Percentiles rank a stretch among this genome's conserved stretches.
phyloP scores from a whole-genome alignment of 2,797 vertebrate species.

The Lacerta bilineata region DNA sequence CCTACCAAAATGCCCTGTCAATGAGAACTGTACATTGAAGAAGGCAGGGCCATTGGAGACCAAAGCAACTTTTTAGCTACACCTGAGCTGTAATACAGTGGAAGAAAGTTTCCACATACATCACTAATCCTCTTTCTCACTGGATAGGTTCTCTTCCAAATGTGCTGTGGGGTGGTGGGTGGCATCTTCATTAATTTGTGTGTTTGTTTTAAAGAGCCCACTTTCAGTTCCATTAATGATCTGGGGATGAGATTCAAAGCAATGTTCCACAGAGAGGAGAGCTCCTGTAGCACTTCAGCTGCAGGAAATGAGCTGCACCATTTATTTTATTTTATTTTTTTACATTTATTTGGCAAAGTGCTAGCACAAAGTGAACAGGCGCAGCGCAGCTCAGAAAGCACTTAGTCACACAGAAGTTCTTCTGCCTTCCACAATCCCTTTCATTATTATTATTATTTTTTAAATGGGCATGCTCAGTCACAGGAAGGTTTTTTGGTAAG shows the following conservation, averaged over 20 bases:
- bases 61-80: background rate
- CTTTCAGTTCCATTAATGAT: background rate
- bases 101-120: background rate
- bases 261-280: background rate
- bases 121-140: background rate
- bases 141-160: background rate
- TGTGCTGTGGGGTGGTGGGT: background rate
- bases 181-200: background rate
- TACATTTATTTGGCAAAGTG: conserved; percentile 32
- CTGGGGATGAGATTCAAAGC: conserved; percentile 15
- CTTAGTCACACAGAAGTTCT: background rate
- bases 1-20: background rate
- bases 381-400: conserved; percentile 23
- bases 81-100: background rate
- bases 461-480: background rate
- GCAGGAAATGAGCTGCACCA: background rate
- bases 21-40: background rate
- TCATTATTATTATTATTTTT: background rate
- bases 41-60: background rate
- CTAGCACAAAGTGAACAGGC: background rate
- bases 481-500: background rate
- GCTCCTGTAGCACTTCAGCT: conserved; percentile 21
- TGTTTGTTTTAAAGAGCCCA: background rate
- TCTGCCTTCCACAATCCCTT: background rate
- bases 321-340: background rate